Evolutionary conservation across 1,140 invertebrate genomes (phyloP), one percentile per base, ranked within the genome.

Genomic region (Halesus radiatus): DNA sequence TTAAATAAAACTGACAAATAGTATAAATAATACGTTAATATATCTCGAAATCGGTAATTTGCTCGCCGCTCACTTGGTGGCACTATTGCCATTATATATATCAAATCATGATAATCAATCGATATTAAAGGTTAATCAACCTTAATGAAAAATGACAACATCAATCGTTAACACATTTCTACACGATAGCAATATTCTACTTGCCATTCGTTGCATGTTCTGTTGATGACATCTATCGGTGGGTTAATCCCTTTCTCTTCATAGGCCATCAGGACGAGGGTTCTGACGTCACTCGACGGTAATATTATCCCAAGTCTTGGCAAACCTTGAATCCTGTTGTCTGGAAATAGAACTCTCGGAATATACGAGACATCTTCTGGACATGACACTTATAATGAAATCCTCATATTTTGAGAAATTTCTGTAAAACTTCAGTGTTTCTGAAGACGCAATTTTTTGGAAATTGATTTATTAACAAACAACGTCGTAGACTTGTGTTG

Each of bases 261-360:
- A 70, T 5, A 70, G 6, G 66, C 16, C 66, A 70, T n/a, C 15
- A 70, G 20, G 66, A 70, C 66, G 66, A 70, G 66, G 66, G 66
- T 70, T 29, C n/a, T 50, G 66, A 70, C 37, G 37, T 70, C 66
- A 70, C 66, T 45, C 37, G 37, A 45, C 37, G 15, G 23, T 70
- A 32, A 70, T 37, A 52, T 70, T 70, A 70, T 70, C 37, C 66
- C 37, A 50, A 70, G 50, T n/a, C 8, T 70, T 10, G 37, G 1
- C 45, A 50, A 20, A 50, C 0, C 66, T n/a, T n/a, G 6, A 50
- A 70, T 18, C 32, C 8, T 23, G 66, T 70, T 52, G 7, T 50
- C n/a, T 45, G 37, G 16, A 70, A 70, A n/a, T 50, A 70, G 66
- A 52, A 52, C 16, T 52, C 50, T 70, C 66, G n/a, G 29, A 22